Evolutionary conservation across 2,113 vertebrate genomes (phyloP).

Genomic region (Melanerpes formicivorus): DNA sequence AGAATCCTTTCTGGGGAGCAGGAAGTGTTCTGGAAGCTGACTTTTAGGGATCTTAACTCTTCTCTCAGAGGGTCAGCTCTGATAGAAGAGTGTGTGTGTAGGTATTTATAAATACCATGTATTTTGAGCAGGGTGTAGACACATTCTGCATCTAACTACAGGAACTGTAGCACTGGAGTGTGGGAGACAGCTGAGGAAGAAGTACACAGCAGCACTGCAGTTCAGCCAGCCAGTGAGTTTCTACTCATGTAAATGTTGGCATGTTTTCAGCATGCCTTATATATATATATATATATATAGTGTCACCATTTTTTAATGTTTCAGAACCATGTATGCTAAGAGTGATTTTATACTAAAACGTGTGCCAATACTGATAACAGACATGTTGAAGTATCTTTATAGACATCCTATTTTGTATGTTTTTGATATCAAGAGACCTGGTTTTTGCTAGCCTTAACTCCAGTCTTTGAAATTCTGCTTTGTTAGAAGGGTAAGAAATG

Average conservation of each 20-base stretch:
- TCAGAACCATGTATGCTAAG: not conserved
- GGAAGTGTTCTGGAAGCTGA: not conserved
- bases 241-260: not conserved
- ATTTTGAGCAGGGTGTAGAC: not conserved
- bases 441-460: conserved; percentile 46
- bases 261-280: not conserved
- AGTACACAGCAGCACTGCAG: not conserved
- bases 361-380: not conserved
- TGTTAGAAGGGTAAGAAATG: conserved; percentile 4
- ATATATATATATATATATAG: not conserved
- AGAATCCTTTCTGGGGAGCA: fast-evolving
- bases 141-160: not conserved
- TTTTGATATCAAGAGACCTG: not conserved
- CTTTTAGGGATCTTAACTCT: not conserved
- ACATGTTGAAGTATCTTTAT: not conserved
- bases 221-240: not conserved
- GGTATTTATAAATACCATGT: not conserved
- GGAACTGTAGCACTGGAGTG: not conserved
- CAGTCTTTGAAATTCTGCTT: conserved; percentile 10
- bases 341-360: conserved; percentile 8
- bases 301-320: not conserved
- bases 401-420: conserved; percentile 33
- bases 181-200: not conserved
- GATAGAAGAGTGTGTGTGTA: too few species aligned
- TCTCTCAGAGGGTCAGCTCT: not conserved